Evolutionary conservation across 1,140 invertebrate species (phyloP).

Genomic region (Paraescarpia echinospica): DNA sequence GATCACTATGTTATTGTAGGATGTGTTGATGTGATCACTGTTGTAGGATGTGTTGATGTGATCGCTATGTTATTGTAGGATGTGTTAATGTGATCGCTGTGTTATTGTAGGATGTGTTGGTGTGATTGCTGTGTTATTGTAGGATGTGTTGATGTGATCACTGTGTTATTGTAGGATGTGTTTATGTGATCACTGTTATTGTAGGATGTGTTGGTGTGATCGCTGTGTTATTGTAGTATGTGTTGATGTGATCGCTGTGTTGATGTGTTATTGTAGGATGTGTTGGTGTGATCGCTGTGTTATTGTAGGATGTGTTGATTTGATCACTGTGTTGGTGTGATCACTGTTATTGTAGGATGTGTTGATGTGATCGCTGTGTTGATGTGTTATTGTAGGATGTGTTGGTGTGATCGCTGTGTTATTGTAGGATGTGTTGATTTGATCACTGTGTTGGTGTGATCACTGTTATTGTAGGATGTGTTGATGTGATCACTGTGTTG

Average conservation of each 20-base stretch:
- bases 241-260: neutral
- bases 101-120: neutral
- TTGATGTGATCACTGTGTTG: neutral
- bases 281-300: neutral
- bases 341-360: constrained; percentile 5
- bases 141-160: neutral
- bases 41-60: neutral
- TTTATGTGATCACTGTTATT: neutral
- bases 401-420: neutral
- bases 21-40: neutral
- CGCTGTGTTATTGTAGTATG: neutral
- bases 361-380: neutral
- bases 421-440: neutral
- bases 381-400: neutral
- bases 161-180: neutral
- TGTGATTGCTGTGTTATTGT: neutral
- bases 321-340: neutral
- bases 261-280: neutral
- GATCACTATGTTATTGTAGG: neutral
- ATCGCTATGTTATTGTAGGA: neutral
- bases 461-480: neutral
- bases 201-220: neutral
- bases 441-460: neutral
- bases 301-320: neutral
- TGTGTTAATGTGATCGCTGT: neutral